These are phyloP conservation scores for Melitaea cinxia DNA, from an alignment of 1,140 invertebrate genomes.

Conservation along the genomic window DNA sequence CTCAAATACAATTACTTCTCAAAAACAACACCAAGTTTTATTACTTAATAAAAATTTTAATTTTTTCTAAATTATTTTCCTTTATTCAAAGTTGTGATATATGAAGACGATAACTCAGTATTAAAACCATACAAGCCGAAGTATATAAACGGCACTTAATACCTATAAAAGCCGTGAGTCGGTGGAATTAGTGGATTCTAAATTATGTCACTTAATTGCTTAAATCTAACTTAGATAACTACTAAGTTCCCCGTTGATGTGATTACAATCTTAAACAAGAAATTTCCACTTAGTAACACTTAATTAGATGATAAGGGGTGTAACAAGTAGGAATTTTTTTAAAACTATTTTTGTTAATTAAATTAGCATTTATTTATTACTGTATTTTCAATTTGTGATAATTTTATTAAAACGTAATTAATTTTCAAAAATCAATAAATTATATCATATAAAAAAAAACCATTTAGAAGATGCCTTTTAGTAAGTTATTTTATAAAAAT, in stretches of 20 bases:
- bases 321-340: not conserved
- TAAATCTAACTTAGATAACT: conserved; percentile 1
- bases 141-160: not conserved
- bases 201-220: not conserved
- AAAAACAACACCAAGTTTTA: no score
- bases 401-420: no score
- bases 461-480: no score
- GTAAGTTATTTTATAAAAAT: no score
- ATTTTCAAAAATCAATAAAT: no score
- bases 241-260: conserved; percentile 2
- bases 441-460: no score
- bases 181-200: not conserved
- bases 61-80: no score
- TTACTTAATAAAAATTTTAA: no score
- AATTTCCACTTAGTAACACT: not conserved
- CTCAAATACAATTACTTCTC: no score
- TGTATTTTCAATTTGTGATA: no score
- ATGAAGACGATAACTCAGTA: not conserved
- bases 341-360: not conserved
- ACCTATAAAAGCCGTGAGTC: not conserved
- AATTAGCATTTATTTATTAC: not conserved
- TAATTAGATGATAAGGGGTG: conserved; percentile 2
- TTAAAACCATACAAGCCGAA: not conserved
- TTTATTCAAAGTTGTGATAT: no score
- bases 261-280: conserved; percentile 1